Base-by-base conservation (phyloP, 2,797 vertebrate species). In the Eulemur rubriventer region DNA sequence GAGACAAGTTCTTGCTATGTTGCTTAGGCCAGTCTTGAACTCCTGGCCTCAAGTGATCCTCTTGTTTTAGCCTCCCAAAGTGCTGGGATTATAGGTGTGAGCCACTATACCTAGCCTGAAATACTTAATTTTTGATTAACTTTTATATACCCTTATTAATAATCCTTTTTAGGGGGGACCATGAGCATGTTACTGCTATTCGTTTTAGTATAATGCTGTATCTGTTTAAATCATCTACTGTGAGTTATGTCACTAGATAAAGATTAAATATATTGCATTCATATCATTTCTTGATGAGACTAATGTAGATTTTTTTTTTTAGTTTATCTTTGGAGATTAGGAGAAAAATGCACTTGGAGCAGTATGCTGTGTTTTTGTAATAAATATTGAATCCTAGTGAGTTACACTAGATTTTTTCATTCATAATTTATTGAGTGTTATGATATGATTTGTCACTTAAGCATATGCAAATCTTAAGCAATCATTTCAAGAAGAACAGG, bases 401-500 rank as follows among this genome's bases (percentile, higher is more conserved):
- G 61, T 94, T 91, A 82, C 35, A 91, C 5, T 94, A 72, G 65
- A 50, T 95, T 96, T 96, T 76, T 95, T 88, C 86, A 87, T 97
- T 97, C 79, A 91, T 96, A 96, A 95, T 96, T 97, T 97, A 95
- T 84, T 97, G 90, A 93, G 52, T 93, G 59, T 96, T 96, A 65
- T 96, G 94, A 96, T 94, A 67, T 41, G 55, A 94, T 97, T 95
- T 96, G 78, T 96, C 70, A 93, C 65, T 90, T 97, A 97, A 93
- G 82, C 79, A 87, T 95, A 96, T 96, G 82, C 30, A 96, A 91
- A 96, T 95, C 59, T 95, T 94, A 89, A 90, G 91, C 67, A 97
- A 67, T 97, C 79, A 83, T 91, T 96, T 87, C 70, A 81, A 91
- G 83, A 83, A 95, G 80, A 93, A 96, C 65, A 95, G 59, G 79